Conservation (phyloP, 1,140 invertebrate genomes). For the Cydia amplana region DNA sequence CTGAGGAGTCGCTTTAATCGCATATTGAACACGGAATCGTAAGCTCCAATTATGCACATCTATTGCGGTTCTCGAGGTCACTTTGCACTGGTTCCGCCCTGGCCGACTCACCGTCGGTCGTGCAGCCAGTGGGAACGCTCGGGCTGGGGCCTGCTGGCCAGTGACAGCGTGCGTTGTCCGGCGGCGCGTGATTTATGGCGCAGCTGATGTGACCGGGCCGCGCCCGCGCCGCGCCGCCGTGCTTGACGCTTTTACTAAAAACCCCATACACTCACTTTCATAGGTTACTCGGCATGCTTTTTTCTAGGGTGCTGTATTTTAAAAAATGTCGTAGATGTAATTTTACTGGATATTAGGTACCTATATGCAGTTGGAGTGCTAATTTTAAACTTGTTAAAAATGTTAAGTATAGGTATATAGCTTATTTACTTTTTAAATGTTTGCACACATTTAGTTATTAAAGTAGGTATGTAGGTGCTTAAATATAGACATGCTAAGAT, state of each 20-base stretch:
- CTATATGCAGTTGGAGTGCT: neutral
- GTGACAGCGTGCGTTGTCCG: conserved; percentile 13
- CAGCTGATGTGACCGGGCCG: conserved; percentile 1
- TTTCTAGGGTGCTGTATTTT: conserved; percentile 33
- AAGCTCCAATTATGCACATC: neutral
- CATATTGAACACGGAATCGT: neutral
- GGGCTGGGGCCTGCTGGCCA: neutral
- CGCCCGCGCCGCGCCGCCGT: conserved; percentile 11
- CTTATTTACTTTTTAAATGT: too few relatives aligned
- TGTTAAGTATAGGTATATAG: too few relatives aligned
- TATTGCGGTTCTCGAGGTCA: neutral
- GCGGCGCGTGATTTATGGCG: conserved; percentile 34
- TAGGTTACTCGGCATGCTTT: conserved; percentile 48
- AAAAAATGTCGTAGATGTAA: neutral
- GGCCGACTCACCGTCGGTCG: neutral
- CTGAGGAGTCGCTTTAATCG: too few relatives aligned
- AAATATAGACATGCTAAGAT: too few relatives aligned
- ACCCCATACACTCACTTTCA: conserved; percentile 57
- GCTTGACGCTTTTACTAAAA: conserved; percentile 39
- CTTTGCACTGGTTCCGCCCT: neutral
- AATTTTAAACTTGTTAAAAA: neutral
- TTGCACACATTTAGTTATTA: too few relatives aligned
- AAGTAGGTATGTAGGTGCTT: too few relatives aligned
- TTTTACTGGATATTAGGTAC: neutral
- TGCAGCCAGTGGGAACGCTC: neutral